Percentiles rank a stretch among this genome's conserved stretches.
phyloP scores from a whole-genome alignment of 2,113 vertebrate species.

The Varanus salvator region DNA sequence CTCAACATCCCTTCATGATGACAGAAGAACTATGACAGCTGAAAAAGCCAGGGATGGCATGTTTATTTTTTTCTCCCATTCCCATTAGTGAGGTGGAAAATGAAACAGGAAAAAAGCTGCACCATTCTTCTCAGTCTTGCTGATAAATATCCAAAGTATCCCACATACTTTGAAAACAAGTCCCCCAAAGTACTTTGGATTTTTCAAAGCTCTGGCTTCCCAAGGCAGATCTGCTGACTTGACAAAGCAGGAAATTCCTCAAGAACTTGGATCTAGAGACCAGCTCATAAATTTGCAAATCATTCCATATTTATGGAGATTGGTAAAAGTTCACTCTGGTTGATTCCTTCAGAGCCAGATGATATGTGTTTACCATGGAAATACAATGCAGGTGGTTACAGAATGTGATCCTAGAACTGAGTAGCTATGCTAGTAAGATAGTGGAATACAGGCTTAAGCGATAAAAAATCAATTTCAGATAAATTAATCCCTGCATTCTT shows the following conservation, averaged over 20 bases:
- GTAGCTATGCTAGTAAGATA: not conserved
- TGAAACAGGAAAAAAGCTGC: too few species aligned
- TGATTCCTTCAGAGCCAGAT: not conserved
- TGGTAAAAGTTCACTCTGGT: not conserved
- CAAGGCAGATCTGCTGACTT: too few species aligned
- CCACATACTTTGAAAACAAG: too few species aligned
- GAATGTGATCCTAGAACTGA: not conserved
- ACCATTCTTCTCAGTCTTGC: too few species aligned
- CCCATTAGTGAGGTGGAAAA: not conserved
- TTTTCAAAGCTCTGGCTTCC: too few species aligned
- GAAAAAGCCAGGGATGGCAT: not conserved
- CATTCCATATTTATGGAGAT: not conserved
- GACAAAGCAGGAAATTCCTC: not conserved
- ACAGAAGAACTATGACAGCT: not conserved
- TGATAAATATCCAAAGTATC: too few species aligned
- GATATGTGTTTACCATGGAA: not conserved
- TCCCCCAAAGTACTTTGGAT: too few species aligned
- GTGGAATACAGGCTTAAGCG: constrained; percentile 36
- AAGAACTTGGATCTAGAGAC: not conserved
- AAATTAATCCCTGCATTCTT: constrained; percentile 39
- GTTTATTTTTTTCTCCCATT: not conserved
- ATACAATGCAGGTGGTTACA: not conserved
- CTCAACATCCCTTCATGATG: not conserved
- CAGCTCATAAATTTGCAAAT: not conserved
- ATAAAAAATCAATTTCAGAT: constrained; percentile 50